Evolutionary conservation across 2,888 invertebrate species (phyloP).

Genomic region (Tyria jacobaeae): DNA sequence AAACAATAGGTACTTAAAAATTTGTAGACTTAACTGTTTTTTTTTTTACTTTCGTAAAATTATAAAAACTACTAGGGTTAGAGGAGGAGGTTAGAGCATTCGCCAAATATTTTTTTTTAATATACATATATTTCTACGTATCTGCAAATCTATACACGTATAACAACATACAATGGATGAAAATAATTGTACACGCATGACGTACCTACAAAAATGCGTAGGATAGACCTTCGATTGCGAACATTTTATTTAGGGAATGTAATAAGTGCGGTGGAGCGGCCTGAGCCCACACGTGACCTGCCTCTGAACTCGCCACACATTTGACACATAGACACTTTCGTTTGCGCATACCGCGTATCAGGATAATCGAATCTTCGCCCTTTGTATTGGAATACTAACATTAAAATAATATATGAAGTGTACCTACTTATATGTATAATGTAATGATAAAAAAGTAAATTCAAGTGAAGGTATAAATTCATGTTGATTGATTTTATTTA

Average conservation of each 20-base stretch:
- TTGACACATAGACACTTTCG: conserved; percentile 64
- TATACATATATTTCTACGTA: background rate
- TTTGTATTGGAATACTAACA: conserved; percentile 34
- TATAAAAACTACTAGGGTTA: too few species aligned
- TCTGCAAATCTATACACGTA: conserved; percentile 1
- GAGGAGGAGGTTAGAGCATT: too few species aligned
- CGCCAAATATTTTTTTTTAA: too few species aligned
- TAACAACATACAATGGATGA: conserved; percentile 20
- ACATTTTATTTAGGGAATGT: conserved; percentile 78
- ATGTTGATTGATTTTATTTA: background rate
- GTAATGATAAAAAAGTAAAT: background rate
- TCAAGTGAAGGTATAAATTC: background rate
- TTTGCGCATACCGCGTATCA: conserved; percentile 68
- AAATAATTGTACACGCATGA: conserved; percentile 50
- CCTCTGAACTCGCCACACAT: conserved; percentile 63
- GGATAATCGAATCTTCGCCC: conserved; percentile 56
- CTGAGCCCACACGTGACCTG: conserved; percentile 73
- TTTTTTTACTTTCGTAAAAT: too few species aligned
- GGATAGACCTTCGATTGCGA: conserved; percentile 62
- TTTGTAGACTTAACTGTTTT: too few species aligned
- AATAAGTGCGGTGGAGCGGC: conserved; percentile 71
- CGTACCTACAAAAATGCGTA: conserved; percentile 42
- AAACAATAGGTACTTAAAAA: too few species aligned
- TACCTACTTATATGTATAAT: background rate
- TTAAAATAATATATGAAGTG: background rate